phyloP scores from a whole-genome alignment of 2,888 invertebrate species.

The Oscheius sp. region DNA sequence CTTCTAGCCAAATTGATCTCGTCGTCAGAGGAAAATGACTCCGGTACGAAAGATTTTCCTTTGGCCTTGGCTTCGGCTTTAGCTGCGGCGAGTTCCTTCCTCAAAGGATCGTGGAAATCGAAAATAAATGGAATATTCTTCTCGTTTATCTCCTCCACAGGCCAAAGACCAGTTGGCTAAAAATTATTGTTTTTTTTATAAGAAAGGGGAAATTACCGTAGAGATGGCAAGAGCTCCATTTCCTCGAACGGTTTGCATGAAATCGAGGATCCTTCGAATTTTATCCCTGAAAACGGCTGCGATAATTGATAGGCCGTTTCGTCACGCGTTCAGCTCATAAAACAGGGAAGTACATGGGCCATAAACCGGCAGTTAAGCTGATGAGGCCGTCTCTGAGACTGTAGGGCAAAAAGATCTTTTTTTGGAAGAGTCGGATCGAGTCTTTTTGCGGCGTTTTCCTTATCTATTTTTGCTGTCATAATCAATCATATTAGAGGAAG shows the following conservation, averaged over 20 bases:
- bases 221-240: conserved; percentile 15
- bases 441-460: no score
- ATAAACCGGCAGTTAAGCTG: conserved; percentile 4
- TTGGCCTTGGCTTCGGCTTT: neutral
- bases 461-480: no score
- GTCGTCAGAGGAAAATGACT: neutral
- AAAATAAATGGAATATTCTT: conserved; percentile 3
- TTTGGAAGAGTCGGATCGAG: no score
- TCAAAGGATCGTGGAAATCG: neutral
- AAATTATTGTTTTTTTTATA: neutral
- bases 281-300: conserved; percentile 13
- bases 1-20: neutral
- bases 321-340: no score
- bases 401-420: no score
- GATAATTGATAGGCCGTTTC: neutral
- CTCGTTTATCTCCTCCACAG: conserved; percentile 1
- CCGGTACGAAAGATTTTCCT: neutral
- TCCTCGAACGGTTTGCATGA: conserved; percentile 7
- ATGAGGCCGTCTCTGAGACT: no score
- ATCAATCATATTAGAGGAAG: no score
- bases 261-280: conserved; percentile 2
- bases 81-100: conserved; percentile 4
- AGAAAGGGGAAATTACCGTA: neutral
- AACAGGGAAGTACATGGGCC: no score
- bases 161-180: conserved; percentile 10